Percentiles rank a stretch among this genome's conserved stretches.
Evolutionary conservation across 2,888 invertebrate species (phyloP).

Genomic region (Mythimna albipuncta): DNA sequence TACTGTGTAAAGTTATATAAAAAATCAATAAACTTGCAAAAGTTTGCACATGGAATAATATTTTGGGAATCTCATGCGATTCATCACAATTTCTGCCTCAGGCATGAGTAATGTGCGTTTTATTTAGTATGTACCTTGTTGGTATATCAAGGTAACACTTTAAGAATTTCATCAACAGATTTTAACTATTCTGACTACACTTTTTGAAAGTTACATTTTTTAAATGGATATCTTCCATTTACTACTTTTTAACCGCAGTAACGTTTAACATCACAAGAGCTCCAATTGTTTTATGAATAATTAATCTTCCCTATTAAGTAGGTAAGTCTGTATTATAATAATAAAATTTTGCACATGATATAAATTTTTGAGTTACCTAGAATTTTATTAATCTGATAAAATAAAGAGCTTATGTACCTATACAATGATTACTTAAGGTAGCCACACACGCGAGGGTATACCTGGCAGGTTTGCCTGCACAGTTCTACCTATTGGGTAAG

Average conservation of each 20-base stretch:
- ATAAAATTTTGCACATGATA: conserved; percentile 37
- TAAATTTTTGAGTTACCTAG: conserved; percentile 34
- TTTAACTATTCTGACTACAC: conserved; percentile 71
- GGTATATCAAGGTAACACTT: conserved; percentile 21
- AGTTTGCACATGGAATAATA: conserved; percentile 14
- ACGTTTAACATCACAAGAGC: conserved; percentile 71
- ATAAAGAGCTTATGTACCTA: conserved; percentile 43
- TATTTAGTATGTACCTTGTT: conserved; percentile 34
- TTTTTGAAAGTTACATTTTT: conserved; percentile 83
- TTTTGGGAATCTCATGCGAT: conserved; percentile 25
- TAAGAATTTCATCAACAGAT: conserved; percentile 40
- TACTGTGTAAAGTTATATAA: conserved; percentile 45
- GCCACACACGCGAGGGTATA: too few species aligned
- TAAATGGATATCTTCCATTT: conserved; percentile 78
- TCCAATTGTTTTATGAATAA: conserved; percentile 49
- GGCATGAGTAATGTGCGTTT: conserved; percentile 47
- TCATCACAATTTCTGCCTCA: conserved; percentile 36
- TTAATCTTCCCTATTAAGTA: conserved; percentile 27
- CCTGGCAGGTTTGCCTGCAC: too few species aligned
- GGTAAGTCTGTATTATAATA: conserved; percentile 25
- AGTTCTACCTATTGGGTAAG: too few species aligned
- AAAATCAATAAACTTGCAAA: conserved; percentile 38
- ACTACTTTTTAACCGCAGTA: conserved; percentile 66
- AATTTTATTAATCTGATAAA: conserved; percentile 23
- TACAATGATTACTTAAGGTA: conserved; percentile 33